phyloP scores from a whole-genome alignment of 2,888 invertebrate species.

The Scaptodrosophila latifasciaeformis region DNA sequence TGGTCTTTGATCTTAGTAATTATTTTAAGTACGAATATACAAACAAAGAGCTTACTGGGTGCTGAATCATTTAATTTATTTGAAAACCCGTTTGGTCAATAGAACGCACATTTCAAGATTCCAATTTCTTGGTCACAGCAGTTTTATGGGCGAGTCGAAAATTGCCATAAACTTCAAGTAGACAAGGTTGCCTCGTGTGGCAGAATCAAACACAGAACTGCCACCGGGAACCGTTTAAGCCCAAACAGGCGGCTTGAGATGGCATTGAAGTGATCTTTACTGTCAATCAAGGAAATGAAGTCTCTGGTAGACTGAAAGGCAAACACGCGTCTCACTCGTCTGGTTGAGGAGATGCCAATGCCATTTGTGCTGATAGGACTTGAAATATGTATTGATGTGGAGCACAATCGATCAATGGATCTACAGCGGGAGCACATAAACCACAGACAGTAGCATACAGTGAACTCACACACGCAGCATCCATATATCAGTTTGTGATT shows the following conservation, averaged over 20 bases:
- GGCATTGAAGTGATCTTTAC: conserved; percentile 50
- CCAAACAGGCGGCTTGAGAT: conserved; percentile 42
- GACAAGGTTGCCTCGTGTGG: conserved; percentile 12
- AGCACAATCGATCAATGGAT: conserved; percentile 61
- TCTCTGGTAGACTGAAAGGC: conserved; percentile 29
- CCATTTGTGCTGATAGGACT: conserved; percentile 25
- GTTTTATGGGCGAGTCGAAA: conserved; percentile 19
- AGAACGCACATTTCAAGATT: no score
- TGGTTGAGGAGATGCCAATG: conserved; percentile 31
- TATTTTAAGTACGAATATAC: conserved; percentile 19
- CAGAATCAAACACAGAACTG: background rate
- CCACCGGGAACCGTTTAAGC: conserved; percentile 36
- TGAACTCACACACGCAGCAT: conserved; percentile 37
- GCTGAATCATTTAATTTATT: no score
- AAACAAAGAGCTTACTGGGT: conserved; percentile 7
- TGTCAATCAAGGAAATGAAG: conserved; percentile 51
- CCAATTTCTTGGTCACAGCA: no score
- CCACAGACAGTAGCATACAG: conserved; percentile 25
- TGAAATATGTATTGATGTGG: conserved; percentile 62
- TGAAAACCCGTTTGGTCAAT: no score
- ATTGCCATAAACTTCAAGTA: conserved; percentile 42
- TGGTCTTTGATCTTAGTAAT: conserved; percentile 47
- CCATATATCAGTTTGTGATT: conserved; percentile 53
- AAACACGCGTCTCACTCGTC: background rate
- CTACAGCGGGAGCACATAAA: conserved; percentile 54